phyloP scores from a whole-genome alignment of 2,888 invertebrate species.

The Syrista parreyssii region DNA sequence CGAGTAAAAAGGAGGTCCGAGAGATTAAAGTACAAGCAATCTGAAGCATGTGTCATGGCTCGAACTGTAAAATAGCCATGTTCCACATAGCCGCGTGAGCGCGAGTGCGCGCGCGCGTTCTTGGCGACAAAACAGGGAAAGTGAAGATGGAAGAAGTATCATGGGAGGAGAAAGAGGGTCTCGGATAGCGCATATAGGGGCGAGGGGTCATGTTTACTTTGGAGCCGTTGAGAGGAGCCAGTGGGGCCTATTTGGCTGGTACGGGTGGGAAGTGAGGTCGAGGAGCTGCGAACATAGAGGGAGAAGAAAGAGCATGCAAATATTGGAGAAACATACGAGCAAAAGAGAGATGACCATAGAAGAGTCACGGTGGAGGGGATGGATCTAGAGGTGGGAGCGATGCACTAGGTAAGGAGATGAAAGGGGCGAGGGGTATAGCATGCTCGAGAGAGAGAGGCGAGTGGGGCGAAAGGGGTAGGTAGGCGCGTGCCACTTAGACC shows the following conservation, averaged over 20 bases:
- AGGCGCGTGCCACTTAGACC: slow-evolving; percentile 64
- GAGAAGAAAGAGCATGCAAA: slow-evolving; percentile 14
- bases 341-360: slow-evolving; percentile 24
- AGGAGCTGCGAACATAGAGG: slow-evolving; percentile 3
- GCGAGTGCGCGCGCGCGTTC: not conserved
- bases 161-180: not conserved
- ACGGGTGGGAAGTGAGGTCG: slow-evolving; percentile 16
- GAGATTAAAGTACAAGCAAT: not conserved
- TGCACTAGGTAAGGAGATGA: not conserved
- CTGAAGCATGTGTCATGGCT: not conserved
- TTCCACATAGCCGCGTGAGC: not conserved
- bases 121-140: slow-evolving; percentile 6
- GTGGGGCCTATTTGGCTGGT: not conserved
- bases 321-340: slow-evolving; percentile 1
- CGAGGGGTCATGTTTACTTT: slow-evolving; percentile 5
- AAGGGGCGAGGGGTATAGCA: not conserved
- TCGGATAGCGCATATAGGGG: not conserved
- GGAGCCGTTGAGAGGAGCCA: not conserved
- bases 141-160: slow-evolving; percentile 1
- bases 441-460: slow-evolving; percentile 15
- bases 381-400: not conserved
- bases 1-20: not conserved
- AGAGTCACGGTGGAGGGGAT: not conserved
- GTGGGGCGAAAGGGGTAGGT: slow-evolving; percentile 45
- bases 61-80: not conserved